Conservation (phyloP, 1,140 invertebrate genomes). For the Bombyx mori region ASM3026992v2 NC_085133.1:8338001-8338500, state of each 20-base stretch:
- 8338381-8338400: conserved; percentile 82
- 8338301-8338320: too few species aligned
- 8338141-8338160: conserved; percentile 86
- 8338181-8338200: neutral
- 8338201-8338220: too few species aligned
- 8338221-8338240: too few species aligned
- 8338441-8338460: conserved; percentile 88
- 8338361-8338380: conserved; percentile 1
- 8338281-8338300: too few species aligned
- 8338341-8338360: too few species aligned
- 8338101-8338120: conserved; percentile 92
- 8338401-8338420: conserved; percentile 85
- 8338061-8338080: conserved; percentile 85
- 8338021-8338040: conserved; percentile 97
- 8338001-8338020: conserved; percentile 93
- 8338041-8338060: conserved; percentile 91
- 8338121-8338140: conserved; percentile 93
- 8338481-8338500: conserved; percentile 67
- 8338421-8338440: conserved; percentile 92
- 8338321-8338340: too few species aligned
- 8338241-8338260: too few species aligned
- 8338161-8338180: conserved; percentile 80
- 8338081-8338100: conserved; percentile 91
- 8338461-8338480: conserved; percentile 84
- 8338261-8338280: too few species aligned